Percentiles rank a stretch among this genome's conserved stretches.
Evolutionary conservation across 2,797 vertebrate genomes (phyloP).

Genomic region (Acipenser oxyrinchus): DNA sequence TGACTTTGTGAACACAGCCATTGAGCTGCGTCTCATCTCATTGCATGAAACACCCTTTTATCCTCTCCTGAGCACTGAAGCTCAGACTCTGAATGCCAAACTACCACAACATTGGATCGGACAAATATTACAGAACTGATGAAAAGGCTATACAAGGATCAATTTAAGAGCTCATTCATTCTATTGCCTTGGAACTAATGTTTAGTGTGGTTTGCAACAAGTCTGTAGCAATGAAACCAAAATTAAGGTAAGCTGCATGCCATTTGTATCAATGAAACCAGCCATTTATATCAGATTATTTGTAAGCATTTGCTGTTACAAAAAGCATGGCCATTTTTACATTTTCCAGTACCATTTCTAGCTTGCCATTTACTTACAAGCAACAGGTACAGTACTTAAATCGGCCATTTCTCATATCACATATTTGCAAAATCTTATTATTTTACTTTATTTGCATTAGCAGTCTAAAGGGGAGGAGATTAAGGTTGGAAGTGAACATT

Average conservation of each 20-base stretch:
- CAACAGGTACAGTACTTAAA: constrained; percentile 58
- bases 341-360: constrained; percentile 22
- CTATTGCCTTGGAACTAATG: constrained; percentile 20
- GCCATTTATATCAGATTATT: neutral
- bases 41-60: neutral
- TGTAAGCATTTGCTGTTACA: constrained; percentile 6
- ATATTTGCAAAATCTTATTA: neutral
- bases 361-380: constrained; percentile 35
- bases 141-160: constrained; percentile 33
- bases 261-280: constrained; percentile 39
- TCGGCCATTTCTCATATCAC: too few species aligned
- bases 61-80: constrained; percentile 13
- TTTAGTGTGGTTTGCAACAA: constrained; percentile 52
- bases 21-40: constrained; percentile 12
- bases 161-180: constrained; percentile 25
- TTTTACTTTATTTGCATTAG: constrained; percentile 22
- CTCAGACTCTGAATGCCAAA: constrained; percentile 14
- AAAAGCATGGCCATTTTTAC: neutral
- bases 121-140: constrained; percentile 21
- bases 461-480: constrained; percentile 7
- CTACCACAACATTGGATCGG: constrained; percentile 18
- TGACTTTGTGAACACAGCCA: constrained; percentile 25
- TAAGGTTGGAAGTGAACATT: too few species aligned
- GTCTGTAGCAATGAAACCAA: constrained; percentile 47
- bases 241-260: constrained; percentile 50